Conservation (phyloP, 2,797 vertebrate species). For the Thaleichthys pacificus region DNA sequence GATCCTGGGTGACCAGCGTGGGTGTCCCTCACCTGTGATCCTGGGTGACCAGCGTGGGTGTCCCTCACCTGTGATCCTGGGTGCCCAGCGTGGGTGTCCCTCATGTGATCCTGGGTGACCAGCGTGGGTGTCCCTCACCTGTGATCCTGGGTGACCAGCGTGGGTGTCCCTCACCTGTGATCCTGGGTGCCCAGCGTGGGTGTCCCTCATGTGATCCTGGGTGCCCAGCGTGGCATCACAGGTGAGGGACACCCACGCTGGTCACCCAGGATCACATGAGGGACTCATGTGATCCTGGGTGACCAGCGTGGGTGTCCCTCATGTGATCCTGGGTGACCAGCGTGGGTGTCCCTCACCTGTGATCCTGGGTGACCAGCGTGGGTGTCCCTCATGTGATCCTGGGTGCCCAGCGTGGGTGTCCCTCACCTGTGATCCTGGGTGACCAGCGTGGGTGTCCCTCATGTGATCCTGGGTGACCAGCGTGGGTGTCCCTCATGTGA, state of each 20-base stretch:
- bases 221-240: no score
- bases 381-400: constrained; percentile 3
- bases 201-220: background rate
- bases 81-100: no score
- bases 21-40: background rate
- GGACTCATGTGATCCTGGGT: constrained; percentile 18
- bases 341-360: no score
- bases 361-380: constrained; percentile 7
- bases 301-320: background rate
- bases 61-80: background rate
- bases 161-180: background rate
- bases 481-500: background rate
- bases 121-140: background rate
- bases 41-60: background rate
- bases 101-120: background rate
- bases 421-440: constrained; percentile 18
- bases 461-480: constrained; percentile 11
- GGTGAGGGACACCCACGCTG: no score
- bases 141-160: background rate
- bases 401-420: background rate
- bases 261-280: no score
- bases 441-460: background rate
- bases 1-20: background rate
- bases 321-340: constrained; percentile 11
- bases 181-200: no score